Evolutionary conservation across 2,113 vertebrate species (phyloP).

Genomic region (Ailurus styani): DNA sequence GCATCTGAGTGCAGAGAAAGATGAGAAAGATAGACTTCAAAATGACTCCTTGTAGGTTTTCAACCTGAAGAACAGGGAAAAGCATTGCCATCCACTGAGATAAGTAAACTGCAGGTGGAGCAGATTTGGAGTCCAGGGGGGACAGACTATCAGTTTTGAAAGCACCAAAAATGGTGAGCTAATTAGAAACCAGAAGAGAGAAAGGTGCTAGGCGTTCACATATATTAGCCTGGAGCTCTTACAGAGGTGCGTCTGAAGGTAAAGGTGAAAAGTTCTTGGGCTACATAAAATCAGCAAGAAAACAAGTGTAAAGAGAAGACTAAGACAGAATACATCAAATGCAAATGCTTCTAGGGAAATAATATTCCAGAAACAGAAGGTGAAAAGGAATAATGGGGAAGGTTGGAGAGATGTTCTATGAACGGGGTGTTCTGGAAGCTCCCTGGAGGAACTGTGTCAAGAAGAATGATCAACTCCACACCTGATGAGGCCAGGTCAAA

Average conservation of each 20-base stretch:
- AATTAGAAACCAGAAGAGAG: not conserved
- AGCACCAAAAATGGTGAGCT: not conserved
- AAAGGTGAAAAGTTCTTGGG: not conserved
- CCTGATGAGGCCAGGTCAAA: not conserved
- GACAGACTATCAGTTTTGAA: not conserved
- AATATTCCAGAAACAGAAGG: not conserved
- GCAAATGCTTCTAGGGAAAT: too few relatives aligned
- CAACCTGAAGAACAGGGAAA: not conserved
- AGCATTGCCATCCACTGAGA: not conserved
- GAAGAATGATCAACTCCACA: not conserved
- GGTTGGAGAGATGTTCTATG: not conserved
- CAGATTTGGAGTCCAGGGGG: rapidly evolving
- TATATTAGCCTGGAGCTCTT: not conserved
- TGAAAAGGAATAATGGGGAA: not conserved
- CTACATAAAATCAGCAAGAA: not conserved
- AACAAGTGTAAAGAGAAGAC: not conserved
- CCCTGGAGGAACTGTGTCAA: not conserved
- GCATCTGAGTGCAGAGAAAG: not conserved
- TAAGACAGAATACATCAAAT: not conserved
- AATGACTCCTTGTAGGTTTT: not conserved
- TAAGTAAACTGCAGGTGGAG: not conserved
- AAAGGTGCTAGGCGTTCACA: not conserved
- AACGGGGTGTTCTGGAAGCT: not conserved
- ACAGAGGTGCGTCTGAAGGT: not conserved
- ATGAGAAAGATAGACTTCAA: not conserved